These are phyloP conservation scores for Sebastes diploproa DNA, from an alignment of 2,797 vertebrate genomes.

Conservation along the genomic window DNA sequence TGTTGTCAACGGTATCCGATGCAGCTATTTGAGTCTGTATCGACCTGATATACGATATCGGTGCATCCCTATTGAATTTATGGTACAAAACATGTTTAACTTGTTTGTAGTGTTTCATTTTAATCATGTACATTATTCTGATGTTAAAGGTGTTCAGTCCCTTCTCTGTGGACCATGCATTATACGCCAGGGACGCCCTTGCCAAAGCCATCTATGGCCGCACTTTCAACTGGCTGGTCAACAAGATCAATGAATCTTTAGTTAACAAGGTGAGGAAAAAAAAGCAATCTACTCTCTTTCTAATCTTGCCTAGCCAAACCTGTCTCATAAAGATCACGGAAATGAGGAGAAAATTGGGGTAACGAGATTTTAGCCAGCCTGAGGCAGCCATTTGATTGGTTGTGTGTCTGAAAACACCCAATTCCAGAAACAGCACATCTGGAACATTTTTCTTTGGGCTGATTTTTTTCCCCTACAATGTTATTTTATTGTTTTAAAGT, in stretches of 20 bases:
- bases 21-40: too few relatives aligned
- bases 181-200: conserved; percentile 90
- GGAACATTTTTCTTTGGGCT: background rate
- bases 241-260: conserved; percentile 91
- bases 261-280: conserved; percentile 87
- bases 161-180: conserved; percentile 87
- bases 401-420: background rate
- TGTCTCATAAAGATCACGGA: background rate
- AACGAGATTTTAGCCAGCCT: background rate
- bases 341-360: background rate
- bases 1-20: too few relatives aligned
- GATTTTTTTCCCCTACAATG: background rate
- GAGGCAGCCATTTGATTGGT: background rate
- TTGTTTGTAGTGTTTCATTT: background rate
- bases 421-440: background rate
- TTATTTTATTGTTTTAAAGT: background rate
- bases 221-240: conserved; percentile 95
- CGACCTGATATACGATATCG: too few relatives aligned
- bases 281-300: background rate
- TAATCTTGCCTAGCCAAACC: background rate
- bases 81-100: background rate
- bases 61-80: too few relatives aligned
- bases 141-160: conserved; percentile 88
- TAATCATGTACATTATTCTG: background rate
- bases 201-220: conserved; percentile 94